phyloP scores from a whole-genome alignment of 2,113 vertebrate species.

The Cyprinodon variegatus region DNA sequence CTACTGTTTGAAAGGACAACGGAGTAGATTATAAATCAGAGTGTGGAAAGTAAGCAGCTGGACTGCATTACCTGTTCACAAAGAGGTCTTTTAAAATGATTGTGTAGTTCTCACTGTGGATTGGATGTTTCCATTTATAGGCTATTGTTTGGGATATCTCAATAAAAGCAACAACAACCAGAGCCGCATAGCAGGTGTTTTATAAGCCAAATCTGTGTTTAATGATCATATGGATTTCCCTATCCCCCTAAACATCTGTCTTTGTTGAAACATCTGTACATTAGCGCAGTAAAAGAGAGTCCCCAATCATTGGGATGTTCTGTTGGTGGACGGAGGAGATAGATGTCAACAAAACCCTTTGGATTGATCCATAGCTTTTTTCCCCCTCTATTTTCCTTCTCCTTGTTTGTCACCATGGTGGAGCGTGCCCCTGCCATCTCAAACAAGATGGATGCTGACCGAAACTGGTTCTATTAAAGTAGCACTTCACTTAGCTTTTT shows the following conservation, averaged over 20 bases:
- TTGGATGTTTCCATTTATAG: background rate
- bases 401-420: background rate
- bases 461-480: slow-evolving; percentile 63
- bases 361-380: slow-evolving; percentile 9
- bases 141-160: background rate
- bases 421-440: background rate
- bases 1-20: background rate
- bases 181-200: too few species aligned
- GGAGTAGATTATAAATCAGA: background rate
- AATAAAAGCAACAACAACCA: too few species aligned
- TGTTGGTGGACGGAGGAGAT: background rate
- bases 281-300: background rate
- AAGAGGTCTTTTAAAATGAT: background rate
- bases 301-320: background rate
- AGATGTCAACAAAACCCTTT: background rate
- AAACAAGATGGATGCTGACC: slow-evolving; percentile 43
- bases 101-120: background rate
- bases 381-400: background rate
- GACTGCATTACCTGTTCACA: background rate
- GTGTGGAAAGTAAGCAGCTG: background rate
- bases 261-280: background rate
- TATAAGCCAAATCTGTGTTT: background rate
- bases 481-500: slow-evolving; percentile 56
- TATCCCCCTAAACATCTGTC: background rate
- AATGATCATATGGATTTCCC: background rate